Conservation (phyloP, 2,113 vertebrate species). For the Rostratula benghalensis region DNA sequence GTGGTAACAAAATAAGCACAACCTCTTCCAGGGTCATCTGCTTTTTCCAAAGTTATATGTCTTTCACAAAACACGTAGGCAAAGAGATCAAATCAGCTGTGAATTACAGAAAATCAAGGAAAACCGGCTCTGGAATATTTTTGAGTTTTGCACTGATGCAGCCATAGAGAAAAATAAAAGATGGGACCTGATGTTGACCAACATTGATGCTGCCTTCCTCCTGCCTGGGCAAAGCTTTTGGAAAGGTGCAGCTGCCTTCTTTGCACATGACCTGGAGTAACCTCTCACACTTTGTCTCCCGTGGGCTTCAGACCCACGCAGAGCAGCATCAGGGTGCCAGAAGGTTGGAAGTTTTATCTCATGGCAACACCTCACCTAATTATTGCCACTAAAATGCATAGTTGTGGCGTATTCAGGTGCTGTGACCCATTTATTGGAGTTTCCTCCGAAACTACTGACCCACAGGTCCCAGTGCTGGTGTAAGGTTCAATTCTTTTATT, state of each 20-base stretch:
- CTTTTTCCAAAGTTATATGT: neutral
- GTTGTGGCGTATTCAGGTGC: neutral
- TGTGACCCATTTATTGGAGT: neutral
- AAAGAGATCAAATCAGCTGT: neutral
- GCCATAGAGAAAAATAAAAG: neutral
- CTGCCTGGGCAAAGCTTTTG: neutral
- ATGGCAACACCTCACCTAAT: neutral
- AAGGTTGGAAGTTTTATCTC: neutral
- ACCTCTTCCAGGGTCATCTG: neutral
- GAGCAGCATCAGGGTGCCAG: neutral
- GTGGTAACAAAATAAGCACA: neutral
- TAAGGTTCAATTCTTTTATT: neutral
- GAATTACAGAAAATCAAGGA: neutral
- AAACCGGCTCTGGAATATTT: neutral
- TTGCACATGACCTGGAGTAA: neutral
- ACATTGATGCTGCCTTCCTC: fast-evolving
- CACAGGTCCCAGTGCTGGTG: fast-evolving
- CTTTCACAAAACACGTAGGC: neutral
- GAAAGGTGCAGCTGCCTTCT: neutral
- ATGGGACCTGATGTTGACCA: neutral
- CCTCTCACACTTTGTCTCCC: neutral
- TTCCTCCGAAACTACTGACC: neutral
- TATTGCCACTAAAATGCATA: neutral
- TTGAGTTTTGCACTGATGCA: neutral
- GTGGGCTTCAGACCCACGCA: neutral